phyloP scores from a whole-genome alignment of 2,797 vertebrate species.

The Poliocrania exsul region DNA sequence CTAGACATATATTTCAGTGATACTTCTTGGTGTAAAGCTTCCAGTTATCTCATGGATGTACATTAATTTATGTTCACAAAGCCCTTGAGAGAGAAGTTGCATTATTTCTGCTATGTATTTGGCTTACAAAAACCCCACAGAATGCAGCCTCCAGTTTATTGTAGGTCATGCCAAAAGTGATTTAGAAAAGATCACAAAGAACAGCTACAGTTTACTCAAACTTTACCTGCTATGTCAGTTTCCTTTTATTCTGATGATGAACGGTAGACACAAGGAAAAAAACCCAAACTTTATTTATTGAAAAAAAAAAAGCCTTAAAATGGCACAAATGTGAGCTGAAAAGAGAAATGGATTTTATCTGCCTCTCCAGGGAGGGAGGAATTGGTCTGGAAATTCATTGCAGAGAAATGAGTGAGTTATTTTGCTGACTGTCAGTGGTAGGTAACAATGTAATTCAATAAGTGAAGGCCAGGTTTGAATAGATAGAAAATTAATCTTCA shows the following conservation, averaged over 20 bases:
- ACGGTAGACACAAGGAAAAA: background rate
- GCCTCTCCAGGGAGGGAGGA: background rate
- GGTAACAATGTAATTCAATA: conserved; percentile 57
- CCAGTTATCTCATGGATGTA: background rate
- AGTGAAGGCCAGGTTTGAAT: conserved; percentile 56
- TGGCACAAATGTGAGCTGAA: background rate
- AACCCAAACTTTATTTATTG: background rate
- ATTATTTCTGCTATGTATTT: background rate
- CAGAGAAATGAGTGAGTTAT: conserved; percentile 37
- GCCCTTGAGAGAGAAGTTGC: background rate
- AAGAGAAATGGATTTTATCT: conserved; percentile 7
- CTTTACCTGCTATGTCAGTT: background rate
- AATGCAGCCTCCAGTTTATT: background rate
- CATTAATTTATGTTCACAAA: background rate
- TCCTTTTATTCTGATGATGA: background rate
- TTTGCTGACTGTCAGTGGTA: conserved; percentile 42
- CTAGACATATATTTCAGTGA: background rate
- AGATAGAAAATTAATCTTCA: conserved; percentile 75
- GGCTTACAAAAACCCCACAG: background rate
- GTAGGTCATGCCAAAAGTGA: background rate
- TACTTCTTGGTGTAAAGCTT: background rate
- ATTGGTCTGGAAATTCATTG: conserved; percentile 37
- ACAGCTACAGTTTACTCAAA: background rate
- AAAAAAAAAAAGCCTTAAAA: background rate
- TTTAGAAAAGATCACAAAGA: background rate